phyloP scores from a whole-genome alignment of 1,140 invertebrate species.

The Platorchestia sp. region DNA sequence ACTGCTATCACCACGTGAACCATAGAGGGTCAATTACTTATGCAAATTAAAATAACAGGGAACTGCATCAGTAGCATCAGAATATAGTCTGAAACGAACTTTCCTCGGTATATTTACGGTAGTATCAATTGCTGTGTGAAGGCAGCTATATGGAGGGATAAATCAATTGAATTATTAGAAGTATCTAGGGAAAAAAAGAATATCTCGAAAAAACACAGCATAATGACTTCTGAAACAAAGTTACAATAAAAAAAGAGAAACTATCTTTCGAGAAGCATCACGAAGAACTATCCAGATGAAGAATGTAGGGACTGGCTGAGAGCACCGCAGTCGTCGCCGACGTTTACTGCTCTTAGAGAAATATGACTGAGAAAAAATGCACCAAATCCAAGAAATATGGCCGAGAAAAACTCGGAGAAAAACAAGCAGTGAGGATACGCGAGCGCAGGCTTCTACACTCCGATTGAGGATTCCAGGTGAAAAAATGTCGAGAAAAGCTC shows the following conservation, averaged over 20 bases:
- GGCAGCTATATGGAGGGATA: background rate
- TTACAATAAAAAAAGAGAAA: background rate
- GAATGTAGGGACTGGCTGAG: background rate
- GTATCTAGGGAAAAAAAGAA: background rate
- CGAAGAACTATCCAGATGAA: background rate
- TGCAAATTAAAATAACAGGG: background rate
- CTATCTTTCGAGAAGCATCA: background rate
- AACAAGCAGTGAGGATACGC: slow-evolving; percentile 13
- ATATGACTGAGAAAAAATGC: slow-evolving; percentile 24
- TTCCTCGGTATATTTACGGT: background rate
- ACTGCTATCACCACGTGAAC: background rate
- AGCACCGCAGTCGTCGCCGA: background rate
- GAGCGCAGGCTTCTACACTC: background rate
- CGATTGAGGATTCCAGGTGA: background rate
- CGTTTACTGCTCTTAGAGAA: slow-evolving; percentile 5
- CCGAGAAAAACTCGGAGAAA: slow-evolving; percentile 26
- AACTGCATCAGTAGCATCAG: background rate
- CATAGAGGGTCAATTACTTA: background rate
- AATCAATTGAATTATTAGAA: background rate
- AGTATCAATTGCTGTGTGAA: background rate
- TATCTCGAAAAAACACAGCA: background rate
- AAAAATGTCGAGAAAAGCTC: background rate
- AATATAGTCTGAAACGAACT: background rate
- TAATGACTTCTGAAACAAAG: background rate
- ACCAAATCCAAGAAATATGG: slow-evolving; percentile 29